A percentile compares a stretch with the other conserved stretches of the same genome.
phyloP scores from a whole-genome alignment of 2,797 vertebrate genomes.

The Lophius americanus region DNA sequence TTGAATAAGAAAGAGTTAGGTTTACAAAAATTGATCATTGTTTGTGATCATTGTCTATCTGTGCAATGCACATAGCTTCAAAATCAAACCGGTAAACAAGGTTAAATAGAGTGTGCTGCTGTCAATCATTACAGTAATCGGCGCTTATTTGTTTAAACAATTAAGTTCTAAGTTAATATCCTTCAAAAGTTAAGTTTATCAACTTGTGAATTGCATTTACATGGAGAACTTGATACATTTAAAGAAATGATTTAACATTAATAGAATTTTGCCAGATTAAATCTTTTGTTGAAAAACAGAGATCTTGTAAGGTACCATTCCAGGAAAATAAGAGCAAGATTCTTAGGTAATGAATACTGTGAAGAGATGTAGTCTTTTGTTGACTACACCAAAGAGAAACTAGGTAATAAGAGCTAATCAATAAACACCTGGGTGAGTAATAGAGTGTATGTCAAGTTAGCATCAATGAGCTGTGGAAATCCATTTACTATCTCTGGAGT shows the following conservation, averaged over 20 bases:
- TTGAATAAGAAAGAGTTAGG: too few species aligned
- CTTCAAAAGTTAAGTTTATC: neutral
- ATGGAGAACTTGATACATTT: constrained; percentile 1
- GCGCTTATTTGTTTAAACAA: constrained; percentile 3
- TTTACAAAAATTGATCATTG: too few species aligned
- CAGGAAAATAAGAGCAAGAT: neutral
- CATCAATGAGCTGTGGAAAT: constrained; percentile 57
- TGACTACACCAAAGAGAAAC: constrained; percentile 16
- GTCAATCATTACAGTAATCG: constrained; percentile 19
- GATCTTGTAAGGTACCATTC: neutral
- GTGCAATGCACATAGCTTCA: neutral
- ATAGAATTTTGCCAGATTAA: neutral
- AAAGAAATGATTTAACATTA: constrained; percentile 6
- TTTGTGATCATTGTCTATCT: neutral
- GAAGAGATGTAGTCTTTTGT: constrained; percentile 7
- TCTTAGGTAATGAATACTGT: neutral
- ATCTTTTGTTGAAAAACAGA: neutral
- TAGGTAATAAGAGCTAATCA: constrained; percentile 22
- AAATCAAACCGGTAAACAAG: constrained; percentile 3
- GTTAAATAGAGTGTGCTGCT: constrained; percentile 18
- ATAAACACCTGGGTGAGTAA: constrained; percentile 39
- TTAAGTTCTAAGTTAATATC: constrained; percentile 19
- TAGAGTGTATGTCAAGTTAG: constrained; percentile 33
- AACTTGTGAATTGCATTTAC: neutral
- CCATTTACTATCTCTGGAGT: constrained; percentile 31